phyloP scores from a whole-genome alignment of 2,888 invertebrate genomes.

The Ochropleura plecta region DNA sequence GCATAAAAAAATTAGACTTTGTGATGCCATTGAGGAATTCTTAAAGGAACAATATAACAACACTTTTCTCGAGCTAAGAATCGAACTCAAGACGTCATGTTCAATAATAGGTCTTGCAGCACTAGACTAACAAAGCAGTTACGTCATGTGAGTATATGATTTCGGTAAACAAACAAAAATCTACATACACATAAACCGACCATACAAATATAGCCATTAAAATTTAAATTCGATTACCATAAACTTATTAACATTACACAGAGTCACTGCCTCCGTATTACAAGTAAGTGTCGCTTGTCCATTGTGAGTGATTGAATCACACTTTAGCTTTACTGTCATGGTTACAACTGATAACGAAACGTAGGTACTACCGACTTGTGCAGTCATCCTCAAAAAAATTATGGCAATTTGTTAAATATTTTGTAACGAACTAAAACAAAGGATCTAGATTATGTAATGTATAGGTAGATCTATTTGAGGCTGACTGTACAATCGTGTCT shows the following conservation, averaged over 20 bases:
- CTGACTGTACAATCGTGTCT: no score
- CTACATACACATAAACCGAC: conserved; percentile 37
- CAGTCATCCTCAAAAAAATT: neutral
- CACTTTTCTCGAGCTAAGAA: neutral
- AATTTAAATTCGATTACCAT: conserved; percentile 62
- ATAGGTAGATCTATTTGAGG: no score
- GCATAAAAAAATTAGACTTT: neutral
- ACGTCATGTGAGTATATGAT: neutral
- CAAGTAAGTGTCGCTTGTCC: conserved; percentile 66
- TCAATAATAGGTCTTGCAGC: neutral
- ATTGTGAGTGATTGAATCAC: conserved; percentile 73
- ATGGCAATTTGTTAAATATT: no score
- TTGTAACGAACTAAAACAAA: no score
- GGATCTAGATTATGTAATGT: neutral
- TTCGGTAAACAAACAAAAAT: conserved; percentile 35
- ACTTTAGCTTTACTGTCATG: conserved; percentile 66
- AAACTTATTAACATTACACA: conserved; percentile 62
- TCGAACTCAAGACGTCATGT: neutral
- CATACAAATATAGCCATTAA: conserved; percentile 54
- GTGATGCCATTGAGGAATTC: neutral
- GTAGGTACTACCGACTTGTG: conserved; percentile 39
- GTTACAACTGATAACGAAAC: conserved; percentile 59
- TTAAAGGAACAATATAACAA: neutral
- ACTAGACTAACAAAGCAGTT: neutral
- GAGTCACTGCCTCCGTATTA: conserved; percentile 72